Base-by-base conservation (phyloP, 2,797 vertebrate species). In the Brachyrhaphis roseni region DNA sequence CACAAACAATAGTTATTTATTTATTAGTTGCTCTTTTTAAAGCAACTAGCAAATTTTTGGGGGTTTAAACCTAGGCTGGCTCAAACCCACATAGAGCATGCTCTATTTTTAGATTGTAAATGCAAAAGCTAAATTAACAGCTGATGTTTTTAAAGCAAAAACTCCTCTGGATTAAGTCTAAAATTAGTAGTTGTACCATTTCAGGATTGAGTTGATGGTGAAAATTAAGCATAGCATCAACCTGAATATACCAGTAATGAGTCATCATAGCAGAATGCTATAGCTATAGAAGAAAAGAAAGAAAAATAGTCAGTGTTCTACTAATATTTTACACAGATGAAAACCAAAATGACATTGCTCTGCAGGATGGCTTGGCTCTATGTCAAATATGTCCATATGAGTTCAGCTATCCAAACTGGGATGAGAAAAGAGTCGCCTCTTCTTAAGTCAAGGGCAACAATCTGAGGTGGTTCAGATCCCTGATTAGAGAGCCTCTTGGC, bases 381-480 rank as follows among this genome's bases (percentile, higher is more conserved):
- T 59, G 10, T 62, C n/a, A 47, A 31, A 59, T 31, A 73, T 36
- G 46, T 4, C 39, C 6, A 18, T 45, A 62, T 26, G 53, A 74
- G 46, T 20, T 74, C 45, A 13, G 11, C 8, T 51, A 74, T 49
- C 55, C 72, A 55, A 47, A 55, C 12, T 13, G 39, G 28, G 15
- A 15, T 45, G 2, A 39, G 36, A 68, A 41, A n/a, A 46, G 78
- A 80, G 62, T 15, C 1, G 57, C 57, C 34, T 62, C 72, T 53
- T 39, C 8, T 68, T 20, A 28, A 68, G 59, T 11, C 59, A 74
- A 16, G 46, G 47, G 47, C 57, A 74, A 39, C 36, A 47, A 53
- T 39, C 72, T 55, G 59, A 51, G 78, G 72, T 4, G 15, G 15
- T 74, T 53, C 46, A 74, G 78, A 41, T n/a, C 28, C 66, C 46